phyloP scores from a whole-genome alignment of 2,888 invertebrate species.

The Petrolisthes cinctipes region DNA sequence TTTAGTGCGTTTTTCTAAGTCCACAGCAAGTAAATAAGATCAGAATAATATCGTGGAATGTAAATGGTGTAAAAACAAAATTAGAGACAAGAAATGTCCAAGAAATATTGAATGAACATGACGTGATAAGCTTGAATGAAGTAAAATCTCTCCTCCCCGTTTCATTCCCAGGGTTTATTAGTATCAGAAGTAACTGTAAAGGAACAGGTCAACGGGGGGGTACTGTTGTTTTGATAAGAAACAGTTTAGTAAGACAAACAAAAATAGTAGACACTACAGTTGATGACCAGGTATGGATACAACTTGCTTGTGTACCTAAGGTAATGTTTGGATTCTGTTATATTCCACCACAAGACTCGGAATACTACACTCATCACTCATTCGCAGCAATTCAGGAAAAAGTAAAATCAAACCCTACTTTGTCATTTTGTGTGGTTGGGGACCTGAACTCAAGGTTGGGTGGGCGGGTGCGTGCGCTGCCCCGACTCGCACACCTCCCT shows the following conservation, averaged over 20 bases:
- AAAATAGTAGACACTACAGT: no score
- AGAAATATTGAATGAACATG: neutral
- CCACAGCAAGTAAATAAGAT: neutral
- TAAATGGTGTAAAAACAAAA: constrained; percentile 13
- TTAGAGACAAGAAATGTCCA: constrained; percentile 7
- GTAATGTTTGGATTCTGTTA: neutral
- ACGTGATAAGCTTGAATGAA: constrained; percentile 10
- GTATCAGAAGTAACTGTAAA: no score
- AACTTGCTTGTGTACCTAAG: neutral
- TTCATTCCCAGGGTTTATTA: constrained; percentile 2
- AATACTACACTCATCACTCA: neutral
- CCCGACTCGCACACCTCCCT: neutral
- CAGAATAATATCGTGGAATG: neutral
- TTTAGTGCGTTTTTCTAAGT: neutral
- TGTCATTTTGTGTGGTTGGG: neutral
- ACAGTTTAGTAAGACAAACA: no score
- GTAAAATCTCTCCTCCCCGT: constrained; percentile 3
- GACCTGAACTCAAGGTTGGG: neutral
- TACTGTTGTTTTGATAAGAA: no score
- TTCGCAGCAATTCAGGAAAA: neutral
- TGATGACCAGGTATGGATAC: no score
- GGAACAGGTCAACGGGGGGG: no score
- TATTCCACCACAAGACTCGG: neutral
- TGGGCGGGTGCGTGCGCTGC: neutral
- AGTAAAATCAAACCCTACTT: neutral